Conservation (phyloP, 2,797 vertebrate species). For the Setipinna tenuifilis region DNA sequence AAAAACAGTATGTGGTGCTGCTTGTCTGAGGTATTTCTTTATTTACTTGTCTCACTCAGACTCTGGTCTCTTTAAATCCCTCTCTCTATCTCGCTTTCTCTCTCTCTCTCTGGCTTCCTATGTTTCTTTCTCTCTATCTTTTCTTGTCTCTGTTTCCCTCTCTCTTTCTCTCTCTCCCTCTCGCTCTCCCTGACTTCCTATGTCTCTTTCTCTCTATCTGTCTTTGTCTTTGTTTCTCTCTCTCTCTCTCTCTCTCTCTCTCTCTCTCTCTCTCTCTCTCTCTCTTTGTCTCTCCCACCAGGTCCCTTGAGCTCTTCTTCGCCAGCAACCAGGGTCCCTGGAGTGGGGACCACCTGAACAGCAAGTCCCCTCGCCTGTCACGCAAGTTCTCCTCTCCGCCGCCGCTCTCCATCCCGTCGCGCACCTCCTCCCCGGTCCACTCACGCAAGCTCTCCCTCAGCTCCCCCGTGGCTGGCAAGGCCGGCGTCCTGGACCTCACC, state of each 20-base stretch:
- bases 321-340: constrained; percentile 87
- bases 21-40: neutral
- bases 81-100: neutral
- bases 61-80: neutral
- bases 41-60: neutral
- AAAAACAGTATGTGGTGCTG: neutral
- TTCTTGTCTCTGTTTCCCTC: neutral
- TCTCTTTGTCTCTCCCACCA: constrained; percentile 54
- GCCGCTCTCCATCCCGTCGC: constrained; percentile 82
- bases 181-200: too few species aligned
- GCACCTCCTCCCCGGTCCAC: constrained; percentile 88
- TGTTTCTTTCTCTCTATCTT: neutral
- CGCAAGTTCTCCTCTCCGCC: constrained; percentile 96
- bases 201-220: neutral
- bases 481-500: constrained; percentile 83
- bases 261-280: neutral
- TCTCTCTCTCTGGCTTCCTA: neutral
- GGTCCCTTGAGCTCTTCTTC: constrained; percentile 93
- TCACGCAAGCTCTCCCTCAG: constrained; percentile 89
- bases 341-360: constrained; percentile 79
- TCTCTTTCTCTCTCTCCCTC: neutral
- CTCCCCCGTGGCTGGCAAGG: constrained; percentile 81
- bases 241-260: too few species aligned
- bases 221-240: neutral
- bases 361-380: constrained; percentile 88